A percentile compares a stretch with the other conserved stretches of the same genome.
Evolutionary conservation across 2,888 invertebrate species (phyloP).

Genomic region (Hemicrepidius hirtus): DNA sequence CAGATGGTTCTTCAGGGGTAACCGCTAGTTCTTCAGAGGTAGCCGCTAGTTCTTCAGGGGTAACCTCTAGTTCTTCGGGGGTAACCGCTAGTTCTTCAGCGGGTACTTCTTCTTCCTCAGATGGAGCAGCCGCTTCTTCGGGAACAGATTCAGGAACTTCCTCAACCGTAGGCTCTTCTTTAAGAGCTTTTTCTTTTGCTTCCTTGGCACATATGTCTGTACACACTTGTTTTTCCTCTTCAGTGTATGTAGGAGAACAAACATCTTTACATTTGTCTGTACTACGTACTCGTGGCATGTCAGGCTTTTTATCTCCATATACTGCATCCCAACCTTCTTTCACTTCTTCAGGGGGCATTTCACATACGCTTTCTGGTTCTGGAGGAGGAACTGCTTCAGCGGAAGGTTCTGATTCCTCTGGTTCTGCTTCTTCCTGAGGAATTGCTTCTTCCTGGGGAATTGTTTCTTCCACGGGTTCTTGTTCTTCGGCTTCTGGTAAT

Average conservation of each 20-base stretch:
- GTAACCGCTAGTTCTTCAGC: too few species aligned
- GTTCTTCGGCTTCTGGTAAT: not conserved
- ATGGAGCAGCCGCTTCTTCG: not conserved
- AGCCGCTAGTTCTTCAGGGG: too few species aligned
- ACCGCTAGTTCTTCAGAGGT: too few species aligned
- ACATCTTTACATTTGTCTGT: constrained; percentile 21
- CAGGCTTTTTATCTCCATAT: not conserved
- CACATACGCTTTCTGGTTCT: too few species aligned
- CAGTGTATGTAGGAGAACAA: not conserved
- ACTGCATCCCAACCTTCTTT: not conserved
- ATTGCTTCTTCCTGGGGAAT: not conserved
- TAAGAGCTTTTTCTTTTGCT: not conserved
- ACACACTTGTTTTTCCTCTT: not conserved
- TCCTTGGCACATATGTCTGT: not conserved
- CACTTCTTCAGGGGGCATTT: not conserved
- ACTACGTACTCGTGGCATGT: not conserved
- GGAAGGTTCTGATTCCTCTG: not conserved
- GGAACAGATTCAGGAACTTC: too few species aligned
- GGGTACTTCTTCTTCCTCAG: not conserved
- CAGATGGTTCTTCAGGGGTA: too few species aligned
- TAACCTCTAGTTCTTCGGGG: not conserved
- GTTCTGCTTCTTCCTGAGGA: not conserved
- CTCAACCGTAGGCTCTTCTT: too few species aligned
- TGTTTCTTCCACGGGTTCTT: not conserved
- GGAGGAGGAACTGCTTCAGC: too few species aligned